Conservation (phyloP, 1,140 invertebrate species). For the Ceratitis capitata region DNA sequence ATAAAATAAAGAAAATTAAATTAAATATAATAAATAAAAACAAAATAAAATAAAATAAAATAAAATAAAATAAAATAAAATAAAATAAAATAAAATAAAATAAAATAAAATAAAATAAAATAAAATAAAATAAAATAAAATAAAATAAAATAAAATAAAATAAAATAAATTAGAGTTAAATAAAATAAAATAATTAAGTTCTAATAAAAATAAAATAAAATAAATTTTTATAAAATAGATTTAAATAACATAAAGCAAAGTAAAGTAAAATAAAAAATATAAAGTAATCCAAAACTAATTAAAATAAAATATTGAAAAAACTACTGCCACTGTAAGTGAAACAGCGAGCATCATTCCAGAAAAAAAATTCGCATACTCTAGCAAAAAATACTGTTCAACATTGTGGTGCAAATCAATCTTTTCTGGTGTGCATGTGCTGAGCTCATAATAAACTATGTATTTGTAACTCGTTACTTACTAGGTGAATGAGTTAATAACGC, state of each 20-base stretch:
- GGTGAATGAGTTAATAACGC: slow-evolving; percentile 5
- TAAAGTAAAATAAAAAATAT: background rate
- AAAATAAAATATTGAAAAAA: background rate
- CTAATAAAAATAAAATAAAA: background rate
- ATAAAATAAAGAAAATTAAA: too few species aligned
- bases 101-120: too few species aligned
- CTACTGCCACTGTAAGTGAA: background rate
- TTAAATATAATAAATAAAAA: too few species aligned
- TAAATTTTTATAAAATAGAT: background rate
- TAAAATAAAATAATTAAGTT: too few species aligned
- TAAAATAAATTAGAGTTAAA: too few species aligned
- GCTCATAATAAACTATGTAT: background rate
- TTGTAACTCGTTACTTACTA: background rate
- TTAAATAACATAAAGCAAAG: background rate
- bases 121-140: too few species aligned
- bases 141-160: too few species aligned
- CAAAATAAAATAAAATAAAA: too few species aligned
- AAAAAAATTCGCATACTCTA: background rate
- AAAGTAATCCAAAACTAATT: background rate
- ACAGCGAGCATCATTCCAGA: background rate
- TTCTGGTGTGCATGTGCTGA: background rate
- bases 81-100: too few species aligned
- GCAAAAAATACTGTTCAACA: background rate
- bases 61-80: too few species aligned
- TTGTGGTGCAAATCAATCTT: background rate